A percentile compares a stretch with the other conserved stretches of the same genome.
These are phyloP conservation scores for Amphibalanus amphitrite DNA, from an alignment of 1,140 invertebrate species.

Conservation along the genomic window DNA sequence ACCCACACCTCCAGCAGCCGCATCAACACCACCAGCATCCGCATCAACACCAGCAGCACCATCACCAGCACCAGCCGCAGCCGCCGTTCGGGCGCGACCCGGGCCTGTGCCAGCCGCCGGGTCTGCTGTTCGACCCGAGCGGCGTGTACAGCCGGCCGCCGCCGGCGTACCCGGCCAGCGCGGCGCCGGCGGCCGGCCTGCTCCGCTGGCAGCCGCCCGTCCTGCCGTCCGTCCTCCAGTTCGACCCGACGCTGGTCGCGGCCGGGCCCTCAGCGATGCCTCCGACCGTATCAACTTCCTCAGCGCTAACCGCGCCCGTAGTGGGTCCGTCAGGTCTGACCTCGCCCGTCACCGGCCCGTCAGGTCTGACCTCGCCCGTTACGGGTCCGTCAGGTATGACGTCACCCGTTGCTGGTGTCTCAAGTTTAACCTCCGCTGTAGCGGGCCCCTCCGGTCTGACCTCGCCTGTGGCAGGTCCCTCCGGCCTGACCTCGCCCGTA, in stretches of 20 bases:
- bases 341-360: too few relatives aligned
- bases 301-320: neutral
- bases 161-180: conserved; percentile 11
- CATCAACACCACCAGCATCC: conserved; percentile 6
- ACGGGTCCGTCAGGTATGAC: neutral
- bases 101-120: conserved; percentile 10
- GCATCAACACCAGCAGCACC: conserved; percentile 25
- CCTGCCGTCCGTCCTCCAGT: neutral
- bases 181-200: conserved; percentile 12
- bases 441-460: conserved; percentile 11
- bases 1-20: conserved; percentile 13
- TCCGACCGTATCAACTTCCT: conserved; percentile 6
- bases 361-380: too few relatives aligned
- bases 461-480: too few relatives aligned
- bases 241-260: neutral
- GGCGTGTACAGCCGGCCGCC: conserved; percentile 14
- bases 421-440: neutral
- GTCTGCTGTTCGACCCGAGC: conserved; percentile 16
- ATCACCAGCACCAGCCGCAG: conserved; percentile 9
- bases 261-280: conserved; percentile 12
- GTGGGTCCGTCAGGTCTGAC: too few relatives aligned
- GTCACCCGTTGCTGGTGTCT: too few relatives aligned
- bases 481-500: too few relatives aligned
- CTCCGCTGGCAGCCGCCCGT: conserved; percentile 21
- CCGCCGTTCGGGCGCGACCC: conserved; percentile 11